phyloP scores from a whole-genome alignment of 2,113 vertebrate species.

The Camelus dromedarius region DNA sequence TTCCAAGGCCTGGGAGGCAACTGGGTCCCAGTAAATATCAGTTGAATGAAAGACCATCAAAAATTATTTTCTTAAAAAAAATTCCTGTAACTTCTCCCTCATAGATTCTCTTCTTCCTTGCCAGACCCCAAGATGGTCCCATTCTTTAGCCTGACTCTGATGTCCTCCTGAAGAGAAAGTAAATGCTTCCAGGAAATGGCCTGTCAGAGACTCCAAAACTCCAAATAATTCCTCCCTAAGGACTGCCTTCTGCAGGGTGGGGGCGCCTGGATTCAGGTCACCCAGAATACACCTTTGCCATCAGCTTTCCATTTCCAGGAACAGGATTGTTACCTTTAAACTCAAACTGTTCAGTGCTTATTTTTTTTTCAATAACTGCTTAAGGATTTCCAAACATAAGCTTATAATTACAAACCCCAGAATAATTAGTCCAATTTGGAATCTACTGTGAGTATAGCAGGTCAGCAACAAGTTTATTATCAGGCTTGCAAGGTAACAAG shows the following conservation, averaged over 20 bases:
- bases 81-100: neutral
- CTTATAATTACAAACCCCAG: neutral
- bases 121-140: neutral
- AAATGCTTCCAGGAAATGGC: slow-evolving; percentile 4
- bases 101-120: neutral
- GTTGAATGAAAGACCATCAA: neutral
- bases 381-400: neutral
- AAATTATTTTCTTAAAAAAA: neutral
- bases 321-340: neutral
- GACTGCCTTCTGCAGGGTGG: neutral
- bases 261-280: neutral
- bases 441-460: slow-evolving; percentile 32
- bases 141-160: neutral
- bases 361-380: neutral
- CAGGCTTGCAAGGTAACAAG: neutral
- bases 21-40: neutral
- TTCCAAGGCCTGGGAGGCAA: neutral
- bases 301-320: neutral
- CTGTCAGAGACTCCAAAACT: neutral
- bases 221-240: neutral
- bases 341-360: neutral
- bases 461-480: slow-evolving; percentile 75
- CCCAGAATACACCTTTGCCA: neutral
- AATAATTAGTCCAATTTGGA: slow-evolving; percentile 49
- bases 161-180: slow-evolving; percentile 5